These are phyloP conservation scores for Hemistola chrysoprasaria DNA, from an alignment of 2,888 invertebrate species.

Conservation along the genomic window DNA sequence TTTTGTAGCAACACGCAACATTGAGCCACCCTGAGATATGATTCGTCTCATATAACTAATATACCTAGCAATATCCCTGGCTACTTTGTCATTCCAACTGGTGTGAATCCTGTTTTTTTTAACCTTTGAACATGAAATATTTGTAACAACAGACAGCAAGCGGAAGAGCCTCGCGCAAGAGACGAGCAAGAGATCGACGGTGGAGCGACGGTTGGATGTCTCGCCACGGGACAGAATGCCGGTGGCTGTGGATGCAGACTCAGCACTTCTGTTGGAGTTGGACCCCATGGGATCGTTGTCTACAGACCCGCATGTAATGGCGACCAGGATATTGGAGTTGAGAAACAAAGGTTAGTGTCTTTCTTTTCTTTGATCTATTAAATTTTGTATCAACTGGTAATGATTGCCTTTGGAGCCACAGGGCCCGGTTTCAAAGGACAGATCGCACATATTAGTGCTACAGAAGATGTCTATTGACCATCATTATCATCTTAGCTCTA, in stretches of 20 bases:
- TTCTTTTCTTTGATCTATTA: not conserved
- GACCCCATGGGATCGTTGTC: constrained; percentile 91
- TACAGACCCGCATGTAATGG: constrained; percentile 78
- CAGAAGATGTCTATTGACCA: too few relatives aligned
- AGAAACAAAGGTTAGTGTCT: constrained; percentile 81
- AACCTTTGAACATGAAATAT: too few relatives aligned
- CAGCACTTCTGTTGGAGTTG: constrained; percentile 86
- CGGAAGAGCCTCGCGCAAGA: constrained; percentile 74
- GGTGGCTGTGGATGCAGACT: constrained; percentile 74
- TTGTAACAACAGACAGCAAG: constrained; percentile 80
- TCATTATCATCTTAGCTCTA: too few relatives aligned
- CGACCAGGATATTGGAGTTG: constrained; percentile 83
- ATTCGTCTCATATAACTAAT: too few relatives aligned
- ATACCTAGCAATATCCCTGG: too few relatives aligned
- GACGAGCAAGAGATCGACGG: constrained; percentile 73
- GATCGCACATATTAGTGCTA: too few relatives aligned
- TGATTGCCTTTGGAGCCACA: too few relatives aligned
- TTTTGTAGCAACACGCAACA: too few relatives aligned
- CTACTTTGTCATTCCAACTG: too few relatives aligned
- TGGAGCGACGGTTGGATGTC: constrained; percentile 70
- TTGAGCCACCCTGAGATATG: too few relatives aligned
- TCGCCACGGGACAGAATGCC: constrained; percentile 66
- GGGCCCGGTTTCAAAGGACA: too few relatives aligned
- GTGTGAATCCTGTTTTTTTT: too few relatives aligned
- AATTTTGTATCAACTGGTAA: constrained; percentile 7